These are phyloP conservation scores for Troglohyphantes excavatus DNA, from an alignment of 2,888 invertebrate species.

Conservation along the genomic window DNA sequence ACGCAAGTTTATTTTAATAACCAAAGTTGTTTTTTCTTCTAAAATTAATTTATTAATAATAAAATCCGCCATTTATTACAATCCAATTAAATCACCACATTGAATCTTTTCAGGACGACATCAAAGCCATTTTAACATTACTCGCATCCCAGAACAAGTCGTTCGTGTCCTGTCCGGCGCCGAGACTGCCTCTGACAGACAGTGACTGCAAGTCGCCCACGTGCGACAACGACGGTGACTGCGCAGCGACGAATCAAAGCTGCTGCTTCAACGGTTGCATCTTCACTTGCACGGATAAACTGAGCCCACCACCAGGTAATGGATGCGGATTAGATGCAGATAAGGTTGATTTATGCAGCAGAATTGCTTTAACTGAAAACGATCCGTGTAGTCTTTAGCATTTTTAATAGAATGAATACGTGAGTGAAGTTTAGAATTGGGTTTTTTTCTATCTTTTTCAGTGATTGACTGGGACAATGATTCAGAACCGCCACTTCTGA, in stretches of 20 bases:
- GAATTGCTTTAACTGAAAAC: no score
- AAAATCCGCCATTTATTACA: neutral
- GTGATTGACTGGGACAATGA: conserved; percentile 76
- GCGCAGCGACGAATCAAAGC: conserved; percentile 41
- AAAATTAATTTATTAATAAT: neutral
- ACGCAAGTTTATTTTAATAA: neutral
- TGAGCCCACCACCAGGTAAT: conserved; percentile 66
- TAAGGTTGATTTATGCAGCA: no score
- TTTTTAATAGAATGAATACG: no score
- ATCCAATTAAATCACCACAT: no score
- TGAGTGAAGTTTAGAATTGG: no score
- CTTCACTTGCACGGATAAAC: conserved; percentile 52
- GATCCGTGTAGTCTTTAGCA: no score
- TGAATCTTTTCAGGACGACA: conserved; percentile 30
- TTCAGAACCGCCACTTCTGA: conserved; percentile 21
- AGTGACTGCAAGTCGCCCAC: conserved; percentile 42
- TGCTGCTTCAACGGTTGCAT: conserved; percentile 75
- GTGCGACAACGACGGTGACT: conserved; percentile 36
- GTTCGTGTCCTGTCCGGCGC: conserved; percentile 57
- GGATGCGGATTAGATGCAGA: no score
- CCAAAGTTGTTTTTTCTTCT: neutral
- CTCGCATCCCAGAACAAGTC: conserved; percentile 47
- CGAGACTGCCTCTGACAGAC: conserved; percentile 30
- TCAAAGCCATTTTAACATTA: conserved; percentile 44
- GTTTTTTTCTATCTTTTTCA: conserved; percentile 56